Evolutionary conservation across 2,888 invertebrate species (phyloP), one percentile per base, ranked within the genome.

Genomic region (Drosophila pullipes): DNA sequence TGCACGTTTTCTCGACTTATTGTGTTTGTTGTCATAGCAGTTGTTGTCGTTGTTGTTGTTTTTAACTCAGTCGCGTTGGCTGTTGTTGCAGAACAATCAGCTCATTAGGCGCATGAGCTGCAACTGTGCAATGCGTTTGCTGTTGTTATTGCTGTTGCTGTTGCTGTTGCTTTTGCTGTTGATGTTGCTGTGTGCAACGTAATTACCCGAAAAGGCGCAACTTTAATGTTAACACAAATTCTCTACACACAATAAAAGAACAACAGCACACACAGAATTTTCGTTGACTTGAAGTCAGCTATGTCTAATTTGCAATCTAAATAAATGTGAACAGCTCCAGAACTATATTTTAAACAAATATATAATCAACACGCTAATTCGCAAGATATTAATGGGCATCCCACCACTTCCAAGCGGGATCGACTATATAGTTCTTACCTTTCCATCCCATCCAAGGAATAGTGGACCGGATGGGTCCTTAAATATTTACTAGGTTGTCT

Each of bases 51-150:
- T 49, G 28, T 33, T 58, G 77, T 53, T 47, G 53, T 50, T 54
- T 57, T 66, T 54, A 60, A 52, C 37, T 68, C 65, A 60, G 61
- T 61, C 60, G 67, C 37, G 6, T 52, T 33, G 72, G 76, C 49
- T 70, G 69, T 76, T 83, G 81, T 85, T 85, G 82, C 87, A 89
- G 85, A 86, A 89, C 85, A 87, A 89, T 86, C 89, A 84, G 73
- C 85, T 89, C 85, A 89, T 85, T 85, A 89, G 74, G 84, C 87
- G 74, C 87, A 86, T 86, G 83, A 78, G 77, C 73, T 74, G 81
- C 79, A 81, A 81, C 79, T 86, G 84, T 89, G 75, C 69, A 77
- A 77, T 81, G 69, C 47, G 33, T 50, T 69, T 62, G 70, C 66
- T 57, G 63, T 50, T 69, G 73, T 41, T 41, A 4, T n/a, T n/a